A percentile compares a stretch with the other conserved stretches of the same genome.
Evolutionary conservation across 2,888 invertebrate genomes (phyloP).

Genomic region (Dicycla oo): DNA sequence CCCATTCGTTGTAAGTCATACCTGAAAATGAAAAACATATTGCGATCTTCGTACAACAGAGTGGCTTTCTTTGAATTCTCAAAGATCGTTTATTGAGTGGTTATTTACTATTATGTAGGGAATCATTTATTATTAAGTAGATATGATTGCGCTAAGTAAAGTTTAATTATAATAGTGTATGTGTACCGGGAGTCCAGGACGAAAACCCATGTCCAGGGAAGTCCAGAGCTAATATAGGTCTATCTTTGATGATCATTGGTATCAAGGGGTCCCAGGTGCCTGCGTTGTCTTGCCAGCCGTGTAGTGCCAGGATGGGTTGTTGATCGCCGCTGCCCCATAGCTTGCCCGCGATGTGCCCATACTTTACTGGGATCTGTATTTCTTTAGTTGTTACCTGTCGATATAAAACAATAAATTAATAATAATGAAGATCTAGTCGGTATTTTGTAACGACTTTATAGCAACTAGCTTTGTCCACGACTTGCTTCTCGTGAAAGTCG

Average conservation of each 20-base stretch:
- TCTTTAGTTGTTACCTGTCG: constrained; percentile 89
- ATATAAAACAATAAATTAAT: constrained; percentile 11
- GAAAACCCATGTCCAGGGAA: constrained; percentile 93
- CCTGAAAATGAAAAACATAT: constrained; percentile 72
- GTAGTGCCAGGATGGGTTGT: constrained; percentile 93
- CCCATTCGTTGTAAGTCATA: constrained; percentile 84
- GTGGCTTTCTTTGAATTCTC: neutral
- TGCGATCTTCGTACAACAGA: neutral
- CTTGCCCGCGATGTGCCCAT: constrained; percentile 93
- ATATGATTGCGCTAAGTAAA: neutral
- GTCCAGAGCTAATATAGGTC: constrained; percentile 91
- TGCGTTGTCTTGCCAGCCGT: constrained; percentile 96
- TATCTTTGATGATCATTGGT: constrained; percentile 88
- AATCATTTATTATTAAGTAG: neutral
- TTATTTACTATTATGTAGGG: neutral
- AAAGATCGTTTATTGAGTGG: neutral
- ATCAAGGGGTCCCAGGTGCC: constrained; percentile 93
- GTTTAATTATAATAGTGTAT: neutral
- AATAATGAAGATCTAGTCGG: neutral
- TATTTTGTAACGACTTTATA: neutral
- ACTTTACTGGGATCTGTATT: constrained; percentile 92
- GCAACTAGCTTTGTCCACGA: neutral
- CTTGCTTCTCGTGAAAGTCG: neutral
- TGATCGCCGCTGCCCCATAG: constrained; percentile 92
- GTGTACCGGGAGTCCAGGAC: constrained; percentile 90